Evolutionary conservation across 30 jellyfish, hydroid and myxozoan genomes (phyloP).

Genomic region (Chrysaora quinquecirrha): DNA sequence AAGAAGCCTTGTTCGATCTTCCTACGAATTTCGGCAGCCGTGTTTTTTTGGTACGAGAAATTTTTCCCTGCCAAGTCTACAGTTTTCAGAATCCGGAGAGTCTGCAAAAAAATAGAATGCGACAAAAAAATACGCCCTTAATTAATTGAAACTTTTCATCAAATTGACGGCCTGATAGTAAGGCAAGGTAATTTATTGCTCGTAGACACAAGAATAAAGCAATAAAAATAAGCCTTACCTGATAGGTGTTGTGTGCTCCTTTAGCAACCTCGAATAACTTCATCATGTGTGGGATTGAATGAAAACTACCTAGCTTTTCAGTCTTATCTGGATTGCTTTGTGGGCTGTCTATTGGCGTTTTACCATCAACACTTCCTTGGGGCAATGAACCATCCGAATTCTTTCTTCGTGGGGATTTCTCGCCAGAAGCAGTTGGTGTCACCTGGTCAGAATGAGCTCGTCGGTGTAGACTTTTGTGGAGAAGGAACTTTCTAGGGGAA

Average conservation of each 20-base stretch:
- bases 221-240: too few relatives aligned
- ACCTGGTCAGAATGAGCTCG: constrained; percentile 63
- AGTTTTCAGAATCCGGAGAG: too few relatives aligned
- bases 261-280: constrained; percentile 70
- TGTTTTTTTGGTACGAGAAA: too few relatives aligned
- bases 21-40: too few relatives aligned
- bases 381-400: constrained; percentile 59
- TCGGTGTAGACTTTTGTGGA: constrained; percentile 68
- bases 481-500: constrained; percentile 87
- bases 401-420: constrained; percentile 58
- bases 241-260: constrained; percentile 91
- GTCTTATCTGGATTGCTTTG: constrained; percentile 68
- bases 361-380: constrained; percentile 49
- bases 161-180: too few relatives aligned
- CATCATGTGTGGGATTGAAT: constrained; percentile 81
- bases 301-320: constrained; percentile 85
- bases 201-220: too few relatives aligned
- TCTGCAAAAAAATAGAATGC: too few relatives aligned
- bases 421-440: constrained; percentile 33
- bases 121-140: too few relatives aligned
- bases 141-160: too few relatives aligned
- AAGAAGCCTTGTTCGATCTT: too few relatives aligned
- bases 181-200: too few relatives aligned
- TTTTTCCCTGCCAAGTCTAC: too few relatives aligned
- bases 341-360: constrained; percentile 13